Evolutionary conservation across 1,140 invertebrate genomes (phyloP), one percentile per base, ranked within the genome.

Genomic region (Conus ventricosus): DNA sequence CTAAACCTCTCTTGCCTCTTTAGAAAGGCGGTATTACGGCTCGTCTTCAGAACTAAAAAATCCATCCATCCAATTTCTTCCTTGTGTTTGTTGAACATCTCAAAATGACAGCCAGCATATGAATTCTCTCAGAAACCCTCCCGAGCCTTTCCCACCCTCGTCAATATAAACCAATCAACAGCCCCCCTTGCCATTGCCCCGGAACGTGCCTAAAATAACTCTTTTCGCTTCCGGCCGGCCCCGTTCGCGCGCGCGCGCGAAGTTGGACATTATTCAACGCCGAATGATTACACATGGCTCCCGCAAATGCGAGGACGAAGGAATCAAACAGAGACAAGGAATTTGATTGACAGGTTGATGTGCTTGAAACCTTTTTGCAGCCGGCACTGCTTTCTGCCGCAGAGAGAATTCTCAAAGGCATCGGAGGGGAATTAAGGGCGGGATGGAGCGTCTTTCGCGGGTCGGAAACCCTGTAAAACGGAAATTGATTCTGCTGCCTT

Each of bases 331-430:
- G 67, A 71, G 67, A 71, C 11, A 71, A 71, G 67, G 67, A 71
- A n/a, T 71, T 71, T 71, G 67, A 71, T 71, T 71, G 67, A 71
- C 67, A 71, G 67, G 67, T 71, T 71, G 67, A 71, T 71, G 67
- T 71, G 67, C 67, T 71, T 71, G 67, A 71, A 71, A 71, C 67
- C 67, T 71, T 71, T 71, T 71, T 71, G 67, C 67, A 71, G 67
- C 67, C 67, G 67, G 20, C 20, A 20, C 23, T 71, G 11, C 15
- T 60, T 60, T 60, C 15, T 60, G 6, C 67, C 67, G 23, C 13
- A 23, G 67, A 71, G 6, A 71, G 67, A 23, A 20, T 71, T 71
- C 67, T 71, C 67, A n/a, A 71, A 63, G 60, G 67, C 20, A 71
- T 6, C 6, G 7, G 67, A 23, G 67, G 67, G 67, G 67, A 23